Evolutionary conservation across 2,797 vertebrate genomes (phyloP).

Genomic region (Scomberomorus guttatus): DNA sequence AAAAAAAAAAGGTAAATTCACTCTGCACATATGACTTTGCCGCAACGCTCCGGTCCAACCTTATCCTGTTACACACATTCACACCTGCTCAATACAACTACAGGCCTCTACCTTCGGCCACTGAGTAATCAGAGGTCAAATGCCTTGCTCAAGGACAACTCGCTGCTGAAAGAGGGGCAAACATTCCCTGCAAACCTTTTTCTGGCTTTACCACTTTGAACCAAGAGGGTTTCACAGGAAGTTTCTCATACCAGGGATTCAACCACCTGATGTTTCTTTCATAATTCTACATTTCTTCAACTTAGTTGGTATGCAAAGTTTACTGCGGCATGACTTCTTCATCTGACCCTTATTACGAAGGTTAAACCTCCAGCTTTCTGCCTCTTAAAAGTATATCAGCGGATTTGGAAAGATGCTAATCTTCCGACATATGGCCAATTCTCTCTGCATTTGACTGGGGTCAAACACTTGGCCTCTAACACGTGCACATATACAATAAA

Average conservation of each 20-base stretch:
- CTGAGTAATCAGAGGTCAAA: conserved; percentile 39
- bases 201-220: not conserved
- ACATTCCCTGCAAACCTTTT: not conserved
- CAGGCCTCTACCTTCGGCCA: not conserved
- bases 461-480: conserved; percentile 22
- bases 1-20: not conserved
- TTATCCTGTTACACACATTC: conserved; percentile 2
- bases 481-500: not conserved
- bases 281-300: conserved; percentile 1
- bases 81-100: conserved; percentile 34
- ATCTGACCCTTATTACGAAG: conserved; percentile 18
- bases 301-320: not conserved
- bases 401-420: conserved; percentile 40
- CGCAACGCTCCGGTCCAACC: not conserved
- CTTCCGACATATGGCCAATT: conserved; percentile 11
- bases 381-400: conserved; percentile 28
- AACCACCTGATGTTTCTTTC: not conserved
- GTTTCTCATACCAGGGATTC: not conserved
- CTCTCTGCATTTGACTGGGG: not conserved
- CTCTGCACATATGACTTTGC: conserved; percentile 8
- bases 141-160: conserved; percentile 32
- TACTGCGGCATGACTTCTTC: conserved; percentile 7
- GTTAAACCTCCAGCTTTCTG: conserved; percentile 24
- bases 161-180: conserved; percentile 10
- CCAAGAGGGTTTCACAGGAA: not conserved